Evolutionary conservation across 2,797 vertebrate species (phyloP).

Genomic region (Synanceia verrucosa): DNA sequence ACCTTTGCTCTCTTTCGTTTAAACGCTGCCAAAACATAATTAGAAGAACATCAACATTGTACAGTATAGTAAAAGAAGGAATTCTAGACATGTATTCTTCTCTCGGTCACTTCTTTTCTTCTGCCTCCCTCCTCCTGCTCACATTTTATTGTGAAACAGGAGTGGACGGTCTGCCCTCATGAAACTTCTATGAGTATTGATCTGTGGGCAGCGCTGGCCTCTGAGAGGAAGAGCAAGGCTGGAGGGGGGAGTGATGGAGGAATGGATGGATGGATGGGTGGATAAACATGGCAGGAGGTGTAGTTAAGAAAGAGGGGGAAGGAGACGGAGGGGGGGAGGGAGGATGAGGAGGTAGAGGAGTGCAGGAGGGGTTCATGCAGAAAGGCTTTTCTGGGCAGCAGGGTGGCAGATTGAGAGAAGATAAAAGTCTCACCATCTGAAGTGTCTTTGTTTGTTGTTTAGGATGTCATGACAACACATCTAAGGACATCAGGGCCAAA

Average conservation of each 20-base stretch:
- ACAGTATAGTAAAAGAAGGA: slow-evolving; percentile 16
- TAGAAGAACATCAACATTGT: slow-evolving; percentile 8
- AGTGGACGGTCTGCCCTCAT: slow-evolving; percentile 85
- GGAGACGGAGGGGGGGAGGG: slow-evolving; percentile 17
- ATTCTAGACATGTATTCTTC: neutral
- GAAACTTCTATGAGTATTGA: slow-evolving; percentile 91
- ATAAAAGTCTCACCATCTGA: slow-evolving; percentile 29
- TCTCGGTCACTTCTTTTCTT: neutral
- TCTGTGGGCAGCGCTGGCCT: slow-evolving; percentile 71
- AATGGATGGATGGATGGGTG: slow-evolving; percentile 33
- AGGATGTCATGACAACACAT: neutral
- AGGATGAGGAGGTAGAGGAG: slow-evolving; percentile 14
- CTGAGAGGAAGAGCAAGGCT: slow-evolving; percentile 45
- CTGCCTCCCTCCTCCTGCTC: slow-evolving; percentile 29
- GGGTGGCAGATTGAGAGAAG: slow-evolving; percentile 31
- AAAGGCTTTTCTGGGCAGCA: slow-evolving; percentile 52
- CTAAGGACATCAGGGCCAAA: neutral
- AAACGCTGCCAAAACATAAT: slow-evolving; percentile 19
- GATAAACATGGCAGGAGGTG: slow-evolving; percentile 71
- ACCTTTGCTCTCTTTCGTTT: slow-evolving; percentile 24
- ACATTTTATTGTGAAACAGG: slow-evolving; percentile 86
- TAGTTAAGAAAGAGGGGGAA: slow-evolving; percentile 54
- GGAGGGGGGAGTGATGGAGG: slow-evolving; percentile 50
- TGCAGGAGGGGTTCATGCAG: slow-evolving; percentile 36
- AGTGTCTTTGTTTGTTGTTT: neutral